Evolutionary conservation across 2,888 invertebrate species (phyloP).

Genomic region (Acanthosoma haemorrhoidale): DNA sequence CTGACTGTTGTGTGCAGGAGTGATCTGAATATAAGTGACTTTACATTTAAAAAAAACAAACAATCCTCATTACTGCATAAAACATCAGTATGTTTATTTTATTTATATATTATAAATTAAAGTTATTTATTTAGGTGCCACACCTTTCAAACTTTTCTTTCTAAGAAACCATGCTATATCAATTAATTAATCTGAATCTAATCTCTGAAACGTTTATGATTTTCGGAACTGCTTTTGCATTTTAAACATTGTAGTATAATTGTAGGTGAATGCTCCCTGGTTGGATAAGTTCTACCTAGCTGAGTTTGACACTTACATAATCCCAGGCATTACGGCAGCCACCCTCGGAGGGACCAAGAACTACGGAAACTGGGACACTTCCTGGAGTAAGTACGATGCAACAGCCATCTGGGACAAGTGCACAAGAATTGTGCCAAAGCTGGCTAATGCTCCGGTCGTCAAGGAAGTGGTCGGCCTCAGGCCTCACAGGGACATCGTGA

Average conservation of each 20-base stretch:
- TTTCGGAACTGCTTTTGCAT: slow-evolving; percentile 66
- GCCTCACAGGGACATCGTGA: slow-evolving; percentile 68
- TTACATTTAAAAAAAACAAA: too few species aligned
- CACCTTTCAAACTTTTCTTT: too few species aligned
- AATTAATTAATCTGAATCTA: too few species aligned
- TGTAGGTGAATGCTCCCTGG: slow-evolving; percentile 76
- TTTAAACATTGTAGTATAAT: neutral
- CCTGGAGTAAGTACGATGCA: slow-evolving; percentile 64
- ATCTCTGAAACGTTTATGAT: slow-evolving; percentile 44
- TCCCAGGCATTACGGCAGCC: slow-evolving; percentile 68
- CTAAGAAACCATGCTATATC: too few species aligned
- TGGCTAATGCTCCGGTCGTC: slow-evolving; percentile 53
- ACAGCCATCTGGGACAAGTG: slow-evolving; percentile 75
- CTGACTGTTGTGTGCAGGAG: too few species aligned
- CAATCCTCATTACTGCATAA: too few species aligned
- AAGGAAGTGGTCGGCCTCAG: slow-evolving; percentile 71
- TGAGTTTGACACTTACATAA: slow-evolving; percentile 78
- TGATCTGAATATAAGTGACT: too few species aligned
- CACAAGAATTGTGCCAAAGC: slow-evolving; percentile 62
- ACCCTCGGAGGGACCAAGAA: slow-evolving; percentile 83
- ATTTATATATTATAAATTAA: too few species aligned
- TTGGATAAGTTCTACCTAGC: slow-evolving; percentile 81
- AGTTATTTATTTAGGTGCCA: too few species aligned
- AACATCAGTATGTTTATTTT: too few species aligned
- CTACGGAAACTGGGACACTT: slow-evolving; percentile 61